phyloP scores from a whole-genome alignment of 2,113 vertebrate genomes.

The Embiotoca jacksoni region DNA sequence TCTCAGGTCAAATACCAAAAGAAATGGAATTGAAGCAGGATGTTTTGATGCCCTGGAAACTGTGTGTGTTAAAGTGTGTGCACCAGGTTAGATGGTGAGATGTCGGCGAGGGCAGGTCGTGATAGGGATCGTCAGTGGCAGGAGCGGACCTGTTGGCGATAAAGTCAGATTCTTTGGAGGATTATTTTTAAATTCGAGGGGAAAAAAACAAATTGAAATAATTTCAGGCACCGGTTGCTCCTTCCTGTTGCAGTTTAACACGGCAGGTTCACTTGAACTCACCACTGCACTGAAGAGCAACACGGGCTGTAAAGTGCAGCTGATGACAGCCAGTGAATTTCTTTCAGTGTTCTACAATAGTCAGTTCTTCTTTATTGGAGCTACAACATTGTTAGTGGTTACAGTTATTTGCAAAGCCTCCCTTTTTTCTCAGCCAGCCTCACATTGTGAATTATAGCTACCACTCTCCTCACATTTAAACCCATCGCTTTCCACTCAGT shows the following conservation, averaged over 20 bases:
- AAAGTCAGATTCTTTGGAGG: constrained; percentile 17
- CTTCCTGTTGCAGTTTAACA: not conserved
- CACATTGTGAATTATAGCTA: constrained; percentile 60
- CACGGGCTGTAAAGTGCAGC: not conserved
- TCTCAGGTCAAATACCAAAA: constrained; percentile 30
- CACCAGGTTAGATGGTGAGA: constrained; percentile 68
- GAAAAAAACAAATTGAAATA: not conserved
- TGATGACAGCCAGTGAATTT: constrained; percentile 9
- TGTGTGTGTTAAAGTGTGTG: constrained; percentile 9
- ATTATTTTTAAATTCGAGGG: constrained; percentile 18
- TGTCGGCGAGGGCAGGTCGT: constrained; percentile 53
- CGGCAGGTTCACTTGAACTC: not conserved
- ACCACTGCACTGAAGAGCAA: not conserved
- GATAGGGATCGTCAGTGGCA: constrained; percentile 71
- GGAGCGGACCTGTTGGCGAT: constrained; percentile 53
- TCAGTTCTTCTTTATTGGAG: constrained; percentile 44
- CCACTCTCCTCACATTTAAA: constrained; percentile 45
- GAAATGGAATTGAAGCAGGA: constrained; percentile 37
- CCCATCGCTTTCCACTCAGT: constrained; percentile 55
- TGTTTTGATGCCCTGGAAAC: constrained; percentile 16
- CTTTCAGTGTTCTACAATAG: not conserved
- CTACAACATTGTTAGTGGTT: constrained; percentile 53
- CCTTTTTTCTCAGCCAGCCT: constrained; percentile 43
- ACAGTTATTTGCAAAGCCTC: constrained; percentile 64
- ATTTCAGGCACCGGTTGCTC: not conserved